These are phyloP conservation scores for Mesorhabditis spiculigera DNA, from an alignment of 2,888 invertebrate genomes.

Conservation along the genomic window DNA sequence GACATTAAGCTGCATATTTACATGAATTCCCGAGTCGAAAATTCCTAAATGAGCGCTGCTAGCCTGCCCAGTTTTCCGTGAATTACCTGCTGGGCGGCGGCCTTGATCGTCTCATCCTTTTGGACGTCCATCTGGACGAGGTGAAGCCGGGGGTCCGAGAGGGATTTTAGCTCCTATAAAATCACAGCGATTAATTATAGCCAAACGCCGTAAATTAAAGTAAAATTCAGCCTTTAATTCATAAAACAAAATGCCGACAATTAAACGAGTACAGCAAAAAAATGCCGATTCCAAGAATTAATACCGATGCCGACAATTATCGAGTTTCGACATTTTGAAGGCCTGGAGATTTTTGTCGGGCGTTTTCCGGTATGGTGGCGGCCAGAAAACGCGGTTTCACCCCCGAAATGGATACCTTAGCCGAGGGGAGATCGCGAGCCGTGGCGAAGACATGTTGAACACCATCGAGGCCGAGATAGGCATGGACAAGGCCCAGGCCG, in stretches of 20 bases:
- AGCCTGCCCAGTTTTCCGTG: not conserved
- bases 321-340: too few relatives aligned
- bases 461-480: not conserved
- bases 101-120: not conserved
- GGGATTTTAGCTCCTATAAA: not conserved
- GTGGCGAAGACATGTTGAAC: not conserved
- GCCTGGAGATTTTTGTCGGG: too few relatives aligned
- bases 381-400: too few relatives aligned
- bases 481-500: constrained; percentile 3
- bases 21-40: too few relatives aligned
- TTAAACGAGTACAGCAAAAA: too few relatives aligned
- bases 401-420: not conserved
- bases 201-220: not conserved
- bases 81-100: not conserved
- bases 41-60: too few relatives aligned
- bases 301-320: too few relatives aligned
- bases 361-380: too few relatives aligned
- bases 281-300: too few relatives aligned
- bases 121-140: not conserved
- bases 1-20: not conserved
- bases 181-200: not conserved
- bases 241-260: not conserved
- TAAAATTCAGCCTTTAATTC: not conserved
- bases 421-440: constrained; percentile 1
- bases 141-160: not conserved